Evolutionary conservation across 2,888 invertebrate genomes (phyloP).

Genomic region (Nemotelus pantherinus): DNA sequence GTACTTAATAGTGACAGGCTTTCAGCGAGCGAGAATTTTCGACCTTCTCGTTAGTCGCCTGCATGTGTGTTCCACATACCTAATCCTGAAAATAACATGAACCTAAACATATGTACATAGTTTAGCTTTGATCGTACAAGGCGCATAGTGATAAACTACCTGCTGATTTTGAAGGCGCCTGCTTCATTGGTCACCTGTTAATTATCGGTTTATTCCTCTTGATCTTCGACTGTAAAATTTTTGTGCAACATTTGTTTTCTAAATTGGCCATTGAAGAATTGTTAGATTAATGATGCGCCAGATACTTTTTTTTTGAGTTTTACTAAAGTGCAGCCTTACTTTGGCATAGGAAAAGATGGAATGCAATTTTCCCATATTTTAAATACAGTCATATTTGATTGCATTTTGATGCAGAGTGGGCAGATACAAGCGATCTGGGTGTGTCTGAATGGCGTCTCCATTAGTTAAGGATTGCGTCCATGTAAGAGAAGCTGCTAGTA

Average conservation of each 20-base stretch:
- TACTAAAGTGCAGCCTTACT: slow-evolving; percentile 6
- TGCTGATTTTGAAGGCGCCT: slow-evolving; percentile 38
- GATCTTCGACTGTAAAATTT: slow-evolving; percentile 26
- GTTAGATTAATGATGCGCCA: slow-evolving; percentile 48
- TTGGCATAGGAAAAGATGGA: slow-evolving; percentile 2
- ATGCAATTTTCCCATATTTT: background rate
- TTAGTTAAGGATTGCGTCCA: slow-evolving; percentile 19
- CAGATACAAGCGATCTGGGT: background rate
- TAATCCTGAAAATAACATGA: background rate
- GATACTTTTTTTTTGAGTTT: slow-evolving; percentile 10
- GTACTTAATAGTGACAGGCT: slow-evolving; percentile 47
- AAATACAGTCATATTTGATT: slow-evolving; percentile 12
- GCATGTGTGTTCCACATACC: slow-evolving; percentile 37
- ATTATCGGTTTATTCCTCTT: slow-evolving; percentile 44
- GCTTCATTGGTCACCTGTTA: slow-evolving; percentile 48
- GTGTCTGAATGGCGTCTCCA: slow-evolving; percentile 42
- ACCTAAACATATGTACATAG: background rate
- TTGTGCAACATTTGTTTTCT: slow-evolving; percentile 50
- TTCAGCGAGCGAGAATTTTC: slow-evolving; percentile 51
- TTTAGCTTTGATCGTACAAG: background rate
- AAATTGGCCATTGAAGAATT: slow-evolving; percentile 51
- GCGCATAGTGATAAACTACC: background rate
- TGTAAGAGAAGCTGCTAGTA: slow-evolving; percentile 8
- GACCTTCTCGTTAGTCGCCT: slow-evolving; percentile 49
- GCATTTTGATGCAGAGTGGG: slow-evolving; percentile 17